Evolutionary conservation across 2,888 invertebrate species (phyloP), one percentile per base, ranked within the genome.

Genomic region (Nemurella pictetii): DNA sequence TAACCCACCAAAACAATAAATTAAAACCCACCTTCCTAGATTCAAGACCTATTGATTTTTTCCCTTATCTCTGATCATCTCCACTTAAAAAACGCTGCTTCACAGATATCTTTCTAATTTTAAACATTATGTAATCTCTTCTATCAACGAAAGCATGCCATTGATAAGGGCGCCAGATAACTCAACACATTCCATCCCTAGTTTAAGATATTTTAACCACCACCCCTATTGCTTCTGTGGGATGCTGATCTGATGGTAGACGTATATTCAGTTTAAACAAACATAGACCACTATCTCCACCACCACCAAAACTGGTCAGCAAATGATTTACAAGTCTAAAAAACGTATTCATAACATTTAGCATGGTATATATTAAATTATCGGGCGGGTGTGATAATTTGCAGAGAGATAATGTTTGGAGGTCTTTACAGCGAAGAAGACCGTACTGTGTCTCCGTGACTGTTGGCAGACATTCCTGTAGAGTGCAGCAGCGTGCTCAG

Each of bases 221-320:
- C 30, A 55, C 55, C 78, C 78, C 78, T 78, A 29, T 78, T 78
- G 30, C 27, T 78, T 29, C 78, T 78, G 78, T 78, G 78, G 78
- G 78, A 78, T 7, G 30, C 78, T 78, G 78, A 78, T 30, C 77
- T 77, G 15, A 28, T 27, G 78, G 29, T 12, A 55, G 30, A 30
- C 78, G 9, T 78, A 78, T 29, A 78, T 27, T 9, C 78, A 30
- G 20, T 15, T 55, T 20, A 55, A 12, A 55, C 2, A 12, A 55
- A 15, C 55, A 55, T 55, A 55, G 55, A 55, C 55, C 55, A 55
- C 55, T 20, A 55, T 15, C 9, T 55, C 20, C 55, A 55, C 55
- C 20, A 20, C 9, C 2, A 1, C 55, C 55, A 55, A n/a, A n/a
- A 2, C 20, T 55, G 15, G 55, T 2, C 9, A 7, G 20, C 9